Percentiles rank a stretch among this genome's conserved stretches.
Conservation (phyloP, 2,888 invertebrate genomes). For the Chrysolina oricalcia region DNA sequence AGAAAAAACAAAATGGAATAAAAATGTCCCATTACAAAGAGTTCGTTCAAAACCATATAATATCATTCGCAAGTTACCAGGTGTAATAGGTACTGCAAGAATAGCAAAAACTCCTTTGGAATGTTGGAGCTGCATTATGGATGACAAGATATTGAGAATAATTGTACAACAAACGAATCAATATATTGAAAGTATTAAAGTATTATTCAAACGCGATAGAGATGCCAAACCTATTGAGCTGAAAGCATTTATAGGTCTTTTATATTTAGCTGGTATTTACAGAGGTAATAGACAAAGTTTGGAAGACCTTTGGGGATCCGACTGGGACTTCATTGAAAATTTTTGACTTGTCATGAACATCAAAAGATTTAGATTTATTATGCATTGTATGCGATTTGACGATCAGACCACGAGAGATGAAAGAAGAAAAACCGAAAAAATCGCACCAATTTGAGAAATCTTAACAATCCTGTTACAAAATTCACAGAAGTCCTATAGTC, state of each 20-base stretch:
- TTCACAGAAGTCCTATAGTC: too few relatives aligned
- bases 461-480: slow-evolving; percentile 35
- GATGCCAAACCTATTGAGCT: slow-evolving; percentile 23
- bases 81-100: neutral
- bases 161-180: slow-evolving; percentile 28
- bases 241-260: slow-evolving; percentile 25
- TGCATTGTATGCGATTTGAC: slow-evolving; percentile 2
- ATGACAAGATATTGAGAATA: too few relatives aligned
- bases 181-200: slow-evolving; percentile 1
- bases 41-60: too few relatives aligned
- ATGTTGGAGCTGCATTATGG: slow-evolving; percentile 4
- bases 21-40: too few relatives aligned
- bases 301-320: slow-evolving; percentile 17
- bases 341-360: neutral
- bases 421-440: slow-evolving; percentile 35
- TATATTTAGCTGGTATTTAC: slow-evolving; percentile 33
- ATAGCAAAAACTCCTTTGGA: slow-evolving; percentile 1
- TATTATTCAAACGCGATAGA: slow-evolving; percentile 29
- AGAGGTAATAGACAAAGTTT: slow-evolving; percentile 13
- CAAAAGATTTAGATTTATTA: slow-evolving; percentile 3
- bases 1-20: too few relatives aligned
- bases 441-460: slow-evolving; percentile 33
- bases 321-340: neutral
- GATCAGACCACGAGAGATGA: slow-evolving; percentile 23
- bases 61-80: slow-evolving; percentile 1